Evolutionary conservation across 2,797 vertebrate genomes (phyloP), one percentile per base, ranked within the genome.

Genomic region (Pelodytes ibericus): DNA sequence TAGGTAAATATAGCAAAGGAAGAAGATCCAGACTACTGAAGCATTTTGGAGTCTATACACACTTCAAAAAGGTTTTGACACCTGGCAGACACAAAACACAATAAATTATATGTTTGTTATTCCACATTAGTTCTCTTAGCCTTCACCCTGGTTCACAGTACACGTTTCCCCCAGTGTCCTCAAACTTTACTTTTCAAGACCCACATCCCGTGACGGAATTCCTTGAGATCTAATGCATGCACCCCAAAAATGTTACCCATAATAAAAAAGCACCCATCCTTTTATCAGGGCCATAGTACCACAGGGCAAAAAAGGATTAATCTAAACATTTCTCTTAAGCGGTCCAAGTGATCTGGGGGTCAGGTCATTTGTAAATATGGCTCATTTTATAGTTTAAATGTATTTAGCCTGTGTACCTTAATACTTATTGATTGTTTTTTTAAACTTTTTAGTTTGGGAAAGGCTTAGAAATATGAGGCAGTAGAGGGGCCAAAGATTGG

Each of bases 11-110:
- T n/a, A n/a, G n/a, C n/a, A n/a, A n/a, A n/a, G n/a, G n/a, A n/a
- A n/a, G n/a, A n/a, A n/a, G n/a, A n/a, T n/a, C n/a, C n/a, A n/a
- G n/a, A n/a, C n/a, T n/a, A n/a, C n/a, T 16, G 13, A 15, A 15
- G 41, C 13, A 44, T 44, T 66, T 64, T 65, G 25, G n/a, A 67
- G 25, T 22, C 15, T 4, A n/a, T 53, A 36, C 26, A 44, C 41
- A 72, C 57, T 60, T 78, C 62, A 72, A 72, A 72, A 60, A 72
- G 53, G 75, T 65, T 72, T n/a, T 72, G 25, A 33, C 56, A 9
- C 10, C 75, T 61, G 56, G 22, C 33, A 61, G 13, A 77, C 59
- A 62, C 44, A 53, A 22, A 11, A 49, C 64, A 49, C 20, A 53
- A 44, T 53, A 16, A 49, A 66, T 62, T 20, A 4, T 62, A 53